Conservation (phyloP, 2,113 vertebrate species). For the Hemichromis elongatus region DNA sequence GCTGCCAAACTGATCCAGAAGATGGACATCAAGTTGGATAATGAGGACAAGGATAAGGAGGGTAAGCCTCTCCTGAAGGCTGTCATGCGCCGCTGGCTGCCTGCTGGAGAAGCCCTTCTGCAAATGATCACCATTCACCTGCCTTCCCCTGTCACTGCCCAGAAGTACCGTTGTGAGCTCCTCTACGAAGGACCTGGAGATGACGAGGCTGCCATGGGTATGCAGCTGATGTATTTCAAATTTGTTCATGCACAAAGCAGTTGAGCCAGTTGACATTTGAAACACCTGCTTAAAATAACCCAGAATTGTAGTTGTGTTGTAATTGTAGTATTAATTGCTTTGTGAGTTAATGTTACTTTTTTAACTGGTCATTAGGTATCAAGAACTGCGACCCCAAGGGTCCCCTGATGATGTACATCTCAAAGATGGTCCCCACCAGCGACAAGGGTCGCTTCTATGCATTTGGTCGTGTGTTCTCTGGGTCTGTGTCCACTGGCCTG, state of each 20-base stretch:
- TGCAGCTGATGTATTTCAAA: neutral
- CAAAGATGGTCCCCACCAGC: constrained; percentile 96
- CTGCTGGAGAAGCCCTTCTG: constrained; percentile 89
- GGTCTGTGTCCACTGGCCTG: constrained; percentile 84
- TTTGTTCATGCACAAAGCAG: neutral
- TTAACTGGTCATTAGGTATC: constrained; percentile 72
- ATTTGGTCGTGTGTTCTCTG: constrained; percentile 93
- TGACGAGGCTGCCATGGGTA: constrained; percentile 94
- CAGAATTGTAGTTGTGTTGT: fast-evolving
- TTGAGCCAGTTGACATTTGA: neutral
- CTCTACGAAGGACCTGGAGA: constrained; percentile 92
- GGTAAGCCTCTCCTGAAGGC: constrained; percentile 93
- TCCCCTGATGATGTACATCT: constrained; percentile 97
- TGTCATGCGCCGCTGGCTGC: constrained; percentile 95
- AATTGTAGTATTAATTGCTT: neutral
- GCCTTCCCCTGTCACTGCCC: constrained; percentile 92
- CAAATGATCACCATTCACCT: constrained; percentile 99
- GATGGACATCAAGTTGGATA: constrained; percentile 89
- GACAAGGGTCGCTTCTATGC: constrained; percentile 97
- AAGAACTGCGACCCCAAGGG: constrained; percentile 94
- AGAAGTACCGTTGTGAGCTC: constrained; percentile 94
- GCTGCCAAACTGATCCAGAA: constrained; percentile 86
- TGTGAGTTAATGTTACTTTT: neutral
- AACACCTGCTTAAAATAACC: neutral
- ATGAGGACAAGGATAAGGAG: constrained; percentile 89